A percentile compares a stretch with the other conserved stretches of the same genome.
Conservation (phyloP, 2,888 invertebrate genomes). For the Spicauda simplicius region DNA sequence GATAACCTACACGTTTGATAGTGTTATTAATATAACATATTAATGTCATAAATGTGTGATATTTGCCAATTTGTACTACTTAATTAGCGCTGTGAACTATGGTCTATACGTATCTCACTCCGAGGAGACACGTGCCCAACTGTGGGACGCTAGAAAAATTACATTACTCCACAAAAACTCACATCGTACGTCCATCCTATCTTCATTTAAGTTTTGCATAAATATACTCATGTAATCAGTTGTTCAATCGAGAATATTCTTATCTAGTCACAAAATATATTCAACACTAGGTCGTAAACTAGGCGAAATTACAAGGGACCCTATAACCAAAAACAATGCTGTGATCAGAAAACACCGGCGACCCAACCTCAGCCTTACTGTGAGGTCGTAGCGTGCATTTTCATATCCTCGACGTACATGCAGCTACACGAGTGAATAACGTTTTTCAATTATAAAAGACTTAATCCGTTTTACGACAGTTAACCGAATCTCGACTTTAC, state of each 20-base stretch:
- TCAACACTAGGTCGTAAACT: slow-evolving; percentile 74
- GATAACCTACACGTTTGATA: too few relatives aligned
- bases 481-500: slow-evolving; percentile 5
- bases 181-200: background rate
- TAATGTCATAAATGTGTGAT: too few relatives aligned
- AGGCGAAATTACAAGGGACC: slow-evolving; percentile 75
- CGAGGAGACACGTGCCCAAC: too few relatives aligned
- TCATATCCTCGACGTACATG: slow-evolving; percentile 58
- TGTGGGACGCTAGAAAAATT: too few relatives aligned
- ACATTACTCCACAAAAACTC: too few relatives aligned
- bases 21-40: too few relatives aligned
- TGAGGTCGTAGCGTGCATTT: slow-evolving; percentile 54
- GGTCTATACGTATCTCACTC: too few relatives aligned
- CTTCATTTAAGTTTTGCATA: slow-evolving; percentile 8
- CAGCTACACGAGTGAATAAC: slow-evolving; percentile 78
- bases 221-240: slow-evolving; percentile 19
- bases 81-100: too few relatives aligned
- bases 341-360: slow-evolving; percentile 50
- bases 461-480: slow-evolving; percentile 58
- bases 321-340: slow-evolving; percentile 79
- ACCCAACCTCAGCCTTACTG: slow-evolving; percentile 51
- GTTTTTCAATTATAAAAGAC: slow-evolving; percentile 80
- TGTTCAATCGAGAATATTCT: slow-evolving; percentile 27
- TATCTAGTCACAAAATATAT: slow-evolving; percentile 58
- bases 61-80: too few relatives aligned